These are phyloP conservation scores for Eupithecia abbreviata DNA, from an alignment of 2,888 invertebrate genomes.

Conservation along the genomic window DNA sequence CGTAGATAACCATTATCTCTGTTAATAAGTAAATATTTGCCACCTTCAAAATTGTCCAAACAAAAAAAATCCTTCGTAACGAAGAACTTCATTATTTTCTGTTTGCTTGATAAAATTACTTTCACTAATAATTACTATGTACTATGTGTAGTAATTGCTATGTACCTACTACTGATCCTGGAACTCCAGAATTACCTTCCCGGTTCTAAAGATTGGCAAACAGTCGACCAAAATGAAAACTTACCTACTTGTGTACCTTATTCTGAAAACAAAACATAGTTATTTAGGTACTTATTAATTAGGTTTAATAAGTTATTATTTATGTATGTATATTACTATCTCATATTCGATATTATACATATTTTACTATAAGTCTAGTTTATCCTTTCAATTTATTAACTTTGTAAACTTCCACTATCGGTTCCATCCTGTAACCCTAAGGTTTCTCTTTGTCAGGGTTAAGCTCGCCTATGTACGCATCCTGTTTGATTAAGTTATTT, in stretches of 20 bases:
- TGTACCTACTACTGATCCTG: background rate
- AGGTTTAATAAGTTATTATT: no score
- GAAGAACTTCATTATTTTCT: background rate
- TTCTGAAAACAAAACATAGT: background rate
- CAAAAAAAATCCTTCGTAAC: background rate
- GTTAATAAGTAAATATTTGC: background rate
- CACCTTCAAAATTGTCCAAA: background rate
- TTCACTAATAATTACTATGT: background rate
- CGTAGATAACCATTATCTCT: background rate
- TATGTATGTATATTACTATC: no score
- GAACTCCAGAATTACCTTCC: slow-evolving; percentile 1
- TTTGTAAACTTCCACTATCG: no score
- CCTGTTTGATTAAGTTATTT: no score
- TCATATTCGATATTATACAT: no score
- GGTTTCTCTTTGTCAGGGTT: no score
- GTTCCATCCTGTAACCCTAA: no score
- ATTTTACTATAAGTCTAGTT: no score
- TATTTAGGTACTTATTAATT: no score
- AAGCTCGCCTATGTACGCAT: no score
- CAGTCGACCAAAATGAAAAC: background rate
- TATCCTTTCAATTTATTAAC: no score
- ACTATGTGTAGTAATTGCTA: no score
- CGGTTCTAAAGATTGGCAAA: background rate
- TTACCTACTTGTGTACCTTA: background rate
- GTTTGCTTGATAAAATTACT: background rate